Evolutionary conservation across 2,113 vertebrate species (phyloP), one percentile per base, ranked within the genome.

Genomic region (Cyprinodon tularosa): DNA sequence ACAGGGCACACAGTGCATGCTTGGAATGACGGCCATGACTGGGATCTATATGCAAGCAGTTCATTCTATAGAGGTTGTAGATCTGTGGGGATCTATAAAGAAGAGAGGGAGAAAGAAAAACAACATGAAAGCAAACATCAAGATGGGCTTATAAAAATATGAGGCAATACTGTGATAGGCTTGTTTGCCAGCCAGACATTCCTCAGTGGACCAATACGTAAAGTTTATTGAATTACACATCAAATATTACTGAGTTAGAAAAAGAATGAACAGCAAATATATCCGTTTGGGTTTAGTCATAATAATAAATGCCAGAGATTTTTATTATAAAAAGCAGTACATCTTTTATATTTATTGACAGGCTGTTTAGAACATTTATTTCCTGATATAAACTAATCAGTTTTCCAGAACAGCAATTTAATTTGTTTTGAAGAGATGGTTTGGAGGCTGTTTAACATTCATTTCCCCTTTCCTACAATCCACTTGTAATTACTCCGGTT

Each of bases 401-500:
- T 57, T 57, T 20, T 8, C 50, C 20, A 3, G 17, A 57, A 57
- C 50, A 57, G n/a, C 50, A n/a, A 20, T 57, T 57, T 57, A 57
- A 57, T 57, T 57, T 57, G 40, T 37, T 45, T 40, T 66, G n/a
- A 65, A 37, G 44, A 22, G 37, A 36, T 8, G 20, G 42, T 22
- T 0, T 29, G 17, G 7, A 48, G 68, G 15, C 70, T 73, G 22
- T 45, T 76, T 59, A 57, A n/a, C 45, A 29, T 77, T 53, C 62
- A 37, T 37, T 39, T 71, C 65, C 45, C 14, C 36, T 63, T 22
- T 29, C 15, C 57, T 71, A 50, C 65, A 42, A 72, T 74, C 59
- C 72, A 62, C 66, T 39, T 62, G 50, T 67, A 74, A 78, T 74
- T n/a, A 29, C 17, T 72, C 44, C 45, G 68, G 29, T 73, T 71